Percentiles rank a stretch among this genome's conserved stretches.
Evolutionary conservation across 2,113 vertebrate species (phyloP).

Genomic region (Brachypodius melanocephalos): DNA sequence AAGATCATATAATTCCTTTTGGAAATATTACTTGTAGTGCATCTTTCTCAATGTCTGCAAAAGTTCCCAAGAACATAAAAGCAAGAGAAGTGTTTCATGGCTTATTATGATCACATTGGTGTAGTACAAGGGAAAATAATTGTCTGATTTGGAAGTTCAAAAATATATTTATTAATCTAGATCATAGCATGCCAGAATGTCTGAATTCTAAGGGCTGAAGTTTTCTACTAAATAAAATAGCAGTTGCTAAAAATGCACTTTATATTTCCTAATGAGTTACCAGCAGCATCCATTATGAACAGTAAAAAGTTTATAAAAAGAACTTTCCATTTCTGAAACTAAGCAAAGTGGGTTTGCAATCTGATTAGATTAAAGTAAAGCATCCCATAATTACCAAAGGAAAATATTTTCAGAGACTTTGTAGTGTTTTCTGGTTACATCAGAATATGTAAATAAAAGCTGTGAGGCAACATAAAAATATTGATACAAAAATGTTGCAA

Average conservation of each 20-base stretch:
- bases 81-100: not conserved
- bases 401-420: conserved; percentile 20
- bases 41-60: not conserved
- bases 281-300: not conserved
- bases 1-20: not conserved
- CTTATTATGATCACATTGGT: not conserved
- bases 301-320: not conserved
- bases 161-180: not conserved
- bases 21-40: not conserved
- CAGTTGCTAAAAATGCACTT: not conserved
- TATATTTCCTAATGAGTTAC: not conserved
- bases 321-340: not conserved
- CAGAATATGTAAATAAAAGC: conserved; percentile 10
- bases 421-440: not conserved
- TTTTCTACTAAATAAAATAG: not conserved
- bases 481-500: conserved; percentile 12
- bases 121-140: not conserved
- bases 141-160: not conserved
- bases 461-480: conserved; percentile 13
- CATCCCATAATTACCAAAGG: not conserved
- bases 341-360: not conserved
- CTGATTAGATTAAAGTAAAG: not conserved
- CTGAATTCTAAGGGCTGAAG: not conserved
- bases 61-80: not conserved
- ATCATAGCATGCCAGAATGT: not conserved